Conservation (phyloP, 2,888 invertebrate species). For the Tubiluchus corallicola region DNA sequence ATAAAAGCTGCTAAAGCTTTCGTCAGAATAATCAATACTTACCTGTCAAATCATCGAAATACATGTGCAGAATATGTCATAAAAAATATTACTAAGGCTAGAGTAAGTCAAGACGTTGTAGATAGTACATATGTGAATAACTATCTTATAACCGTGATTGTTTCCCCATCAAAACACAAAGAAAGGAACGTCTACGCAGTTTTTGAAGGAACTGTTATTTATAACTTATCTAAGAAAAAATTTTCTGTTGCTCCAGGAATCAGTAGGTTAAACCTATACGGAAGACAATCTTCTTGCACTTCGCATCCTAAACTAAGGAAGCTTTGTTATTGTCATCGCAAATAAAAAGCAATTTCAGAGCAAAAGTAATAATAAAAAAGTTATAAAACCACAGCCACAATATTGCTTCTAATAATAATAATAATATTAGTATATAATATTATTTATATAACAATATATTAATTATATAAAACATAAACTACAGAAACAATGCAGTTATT, state of each 20-base stretch:
- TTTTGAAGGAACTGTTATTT: conserved; percentile 54
- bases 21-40: conserved; percentile 11
- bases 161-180: not conserved
- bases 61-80: not conserved
- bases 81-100: not conserved
- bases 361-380: not conserved
- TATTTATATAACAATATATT: not conserved
- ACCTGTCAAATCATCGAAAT: not conserved
- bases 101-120: not conserved
- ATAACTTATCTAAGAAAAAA: not conserved
- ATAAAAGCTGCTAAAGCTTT: conserved; percentile 12
- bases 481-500: too few relatives aligned
- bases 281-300: not conserved
- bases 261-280: not conserved
- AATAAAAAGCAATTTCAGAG: not conserved
- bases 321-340: not conserved
- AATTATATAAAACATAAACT: not conserved
- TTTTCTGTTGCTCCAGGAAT: not conserved
- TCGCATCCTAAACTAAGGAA: not conserved
- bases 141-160: not conserved
- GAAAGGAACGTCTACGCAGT: conserved; percentile 38
- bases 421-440: not conserved
- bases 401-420: too few relatives aligned
- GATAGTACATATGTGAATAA: not conserved
- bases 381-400: not conserved